A percentile compares a stretch with the other conserved stretches of the same genome.
Conservation (phyloP, 2,113 vertebrate genomes). For the Nicator chloris region DNA sequence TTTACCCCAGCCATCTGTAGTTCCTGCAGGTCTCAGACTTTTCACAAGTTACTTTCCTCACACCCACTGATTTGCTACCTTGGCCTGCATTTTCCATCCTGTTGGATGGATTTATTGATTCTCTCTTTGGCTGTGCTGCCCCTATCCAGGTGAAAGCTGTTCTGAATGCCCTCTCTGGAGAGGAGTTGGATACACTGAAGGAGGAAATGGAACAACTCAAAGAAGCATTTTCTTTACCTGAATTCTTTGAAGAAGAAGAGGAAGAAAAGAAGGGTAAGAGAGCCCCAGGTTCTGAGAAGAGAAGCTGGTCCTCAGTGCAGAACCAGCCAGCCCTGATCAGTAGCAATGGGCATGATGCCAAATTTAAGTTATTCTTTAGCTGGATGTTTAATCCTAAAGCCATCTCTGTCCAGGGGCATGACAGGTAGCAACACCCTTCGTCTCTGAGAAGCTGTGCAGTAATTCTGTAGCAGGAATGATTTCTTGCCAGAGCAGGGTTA, state of each 20-base stretch:
- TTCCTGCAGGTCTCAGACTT: neutral
- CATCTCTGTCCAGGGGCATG: neutral
- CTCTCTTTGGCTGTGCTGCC: conserved; percentile 2
- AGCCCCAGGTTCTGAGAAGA: neutral
- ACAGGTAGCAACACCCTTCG: neutral
- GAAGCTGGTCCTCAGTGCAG: neutral
- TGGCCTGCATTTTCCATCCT: neutral
- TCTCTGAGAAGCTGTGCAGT: neutral
- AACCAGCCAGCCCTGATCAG: neutral
- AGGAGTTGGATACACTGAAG: conserved; percentile 75
- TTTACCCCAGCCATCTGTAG: neutral
- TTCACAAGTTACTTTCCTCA: neutral
- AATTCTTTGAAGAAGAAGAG: conserved; percentile 92
- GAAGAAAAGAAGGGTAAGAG: conserved; percentile 84
- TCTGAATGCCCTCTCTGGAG: conserved; percentile 83
- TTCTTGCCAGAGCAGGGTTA: neutral
- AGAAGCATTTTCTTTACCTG: conserved; percentile 87
- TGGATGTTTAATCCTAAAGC: neutral
- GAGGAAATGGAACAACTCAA: conserved; percentile 82
- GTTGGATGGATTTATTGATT: neutral
- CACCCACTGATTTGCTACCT: neutral
- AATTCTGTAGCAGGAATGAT: neutral
- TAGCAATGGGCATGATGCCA: neutral
- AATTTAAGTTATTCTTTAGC: neutral
- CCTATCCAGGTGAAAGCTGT: conserved; percentile 83